phyloP scores from a whole-genome alignment of 92 coral and sea anemone species.

The Nematostella vectensis region DNA sequence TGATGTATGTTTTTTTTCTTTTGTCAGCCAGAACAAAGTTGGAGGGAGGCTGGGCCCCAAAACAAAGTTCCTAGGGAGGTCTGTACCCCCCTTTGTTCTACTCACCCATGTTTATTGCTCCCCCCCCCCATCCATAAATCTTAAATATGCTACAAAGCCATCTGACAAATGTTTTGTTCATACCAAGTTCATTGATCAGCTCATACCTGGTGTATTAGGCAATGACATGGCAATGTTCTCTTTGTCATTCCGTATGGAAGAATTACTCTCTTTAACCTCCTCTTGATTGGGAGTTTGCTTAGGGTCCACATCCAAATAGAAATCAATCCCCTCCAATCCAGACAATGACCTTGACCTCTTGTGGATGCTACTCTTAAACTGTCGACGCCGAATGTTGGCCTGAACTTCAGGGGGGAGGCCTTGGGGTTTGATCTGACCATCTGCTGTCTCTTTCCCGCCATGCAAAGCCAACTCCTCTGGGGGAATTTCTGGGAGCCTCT shows the following conservation, averaged over 20 bases:
- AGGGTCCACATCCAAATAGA: constrained; percentile 16
- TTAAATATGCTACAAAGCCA: too few species aligned
- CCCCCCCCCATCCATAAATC: too few species aligned
- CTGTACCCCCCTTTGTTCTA: too few species aligned
- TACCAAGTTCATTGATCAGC: too few species aligned
- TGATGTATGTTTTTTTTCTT: too few species aligned
- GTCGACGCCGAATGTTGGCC: constrained; percentile 60
- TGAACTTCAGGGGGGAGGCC: constrained; percentile 68
- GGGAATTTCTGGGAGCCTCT: constrained; percentile 81
- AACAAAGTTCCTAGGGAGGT: too few species aligned
- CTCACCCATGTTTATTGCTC: too few species aligned
- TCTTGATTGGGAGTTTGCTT: background rate
- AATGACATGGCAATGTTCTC: constrained; percentile 37
- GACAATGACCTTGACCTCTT: constrained; percentile 73
- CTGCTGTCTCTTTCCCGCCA: constrained; percentile 28
- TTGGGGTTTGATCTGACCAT: constrained; percentile 28
- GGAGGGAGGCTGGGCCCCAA: too few species aligned
- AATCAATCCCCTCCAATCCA: constrained; percentile 41
- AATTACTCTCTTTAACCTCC: background rate
- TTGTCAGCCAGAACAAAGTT: too few species aligned
- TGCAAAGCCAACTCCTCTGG: constrained; percentile 54
- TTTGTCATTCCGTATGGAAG: background rate
- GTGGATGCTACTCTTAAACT: constrained; percentile 26
- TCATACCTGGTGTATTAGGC: constrained; percentile 67
- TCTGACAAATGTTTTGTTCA: too few species aligned